Evolutionary conservation across 2,797 vertebrate species (phyloP).

Genomic region (Buceros bicornis): DNA sequence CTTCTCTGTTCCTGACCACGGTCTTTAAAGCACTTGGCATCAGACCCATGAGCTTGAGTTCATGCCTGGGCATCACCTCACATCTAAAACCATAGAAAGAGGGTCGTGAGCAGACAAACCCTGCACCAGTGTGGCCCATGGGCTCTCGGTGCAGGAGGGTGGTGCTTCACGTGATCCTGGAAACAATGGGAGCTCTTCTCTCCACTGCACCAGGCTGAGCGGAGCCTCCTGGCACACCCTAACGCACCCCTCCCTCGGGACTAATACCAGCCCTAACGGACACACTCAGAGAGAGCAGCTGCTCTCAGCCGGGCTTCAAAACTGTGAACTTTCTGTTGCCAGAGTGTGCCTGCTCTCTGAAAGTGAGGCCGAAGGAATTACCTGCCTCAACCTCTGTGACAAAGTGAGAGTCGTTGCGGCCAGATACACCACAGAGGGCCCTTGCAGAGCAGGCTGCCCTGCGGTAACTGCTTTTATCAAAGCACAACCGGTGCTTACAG

Average conservation of each 20-base stretch:
- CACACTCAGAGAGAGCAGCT: not conserved
- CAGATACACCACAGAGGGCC: not conserved
- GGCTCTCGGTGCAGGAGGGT: not conserved
- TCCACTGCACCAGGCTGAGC: not conserved
- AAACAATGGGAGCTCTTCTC: not conserved
- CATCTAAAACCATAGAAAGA: not conserved
- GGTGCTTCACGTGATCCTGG: not conserved
- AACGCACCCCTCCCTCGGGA: not conserved
- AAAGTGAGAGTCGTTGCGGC: not conserved
- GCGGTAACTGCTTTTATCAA: not conserved
- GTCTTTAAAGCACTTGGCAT: not conserved
- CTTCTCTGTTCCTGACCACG: slow-evolving; percentile 36
- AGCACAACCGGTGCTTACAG: not conserved
- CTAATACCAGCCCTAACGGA: not conserved
- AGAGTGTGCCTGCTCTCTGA: not conserved
- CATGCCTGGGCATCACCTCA: not conserved
- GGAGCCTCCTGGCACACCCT: not conserved
- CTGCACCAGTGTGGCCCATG: fast-evolving
- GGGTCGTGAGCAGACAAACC: not conserved
- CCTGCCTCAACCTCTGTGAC: not conserved
- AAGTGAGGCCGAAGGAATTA: not conserved
- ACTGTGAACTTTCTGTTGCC: not conserved
- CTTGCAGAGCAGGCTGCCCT: not conserved
- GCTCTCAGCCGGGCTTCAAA: not conserved
- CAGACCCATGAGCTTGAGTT: not conserved